These are phyloP conservation scores for Hipposideros armiger DNA, from an alignment of 2,113 vertebrate species.

Conservation along the genomic window DNA sequence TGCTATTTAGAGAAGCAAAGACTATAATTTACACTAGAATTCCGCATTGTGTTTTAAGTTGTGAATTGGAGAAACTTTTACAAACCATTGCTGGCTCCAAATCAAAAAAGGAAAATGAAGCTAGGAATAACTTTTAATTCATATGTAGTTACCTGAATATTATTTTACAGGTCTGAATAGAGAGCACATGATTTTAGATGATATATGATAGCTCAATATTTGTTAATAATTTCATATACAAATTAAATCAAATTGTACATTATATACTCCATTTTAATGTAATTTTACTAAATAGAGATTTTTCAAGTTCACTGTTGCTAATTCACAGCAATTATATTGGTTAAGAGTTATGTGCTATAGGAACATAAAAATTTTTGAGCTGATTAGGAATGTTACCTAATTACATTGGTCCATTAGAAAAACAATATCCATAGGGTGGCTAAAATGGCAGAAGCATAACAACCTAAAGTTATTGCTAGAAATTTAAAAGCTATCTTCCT, in stretches of 20 bases:
- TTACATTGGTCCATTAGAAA: conserved; percentile 38
- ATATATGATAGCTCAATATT: conserved; percentile 42
- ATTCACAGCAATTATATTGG: conserved; percentile 3
- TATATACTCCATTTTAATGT: neutral
- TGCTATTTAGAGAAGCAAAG: conserved; percentile 11
- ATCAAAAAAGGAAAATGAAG: conserved; percentile 57
- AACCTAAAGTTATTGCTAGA: neutral
- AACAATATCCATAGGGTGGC: neutral
- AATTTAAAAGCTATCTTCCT: neutral
- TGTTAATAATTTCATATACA: conserved; percentile 55
- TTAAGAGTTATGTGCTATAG: neutral
- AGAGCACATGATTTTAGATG: conserved; percentile 59
- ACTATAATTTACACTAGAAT: neutral
- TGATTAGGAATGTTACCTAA: conserved; percentile 65
- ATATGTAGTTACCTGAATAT: conserved; percentile 48
- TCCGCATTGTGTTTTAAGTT: conserved; percentile 55
- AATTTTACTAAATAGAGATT: conserved; percentile 62
- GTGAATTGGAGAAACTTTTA: conserved; percentile 51
- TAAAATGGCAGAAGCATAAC: neutral
- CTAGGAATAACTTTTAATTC: conserved; percentile 52
- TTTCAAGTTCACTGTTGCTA: conserved; percentile 38
- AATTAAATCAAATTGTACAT: conserved; percentile 56
- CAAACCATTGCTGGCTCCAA: conserved; percentile 6
- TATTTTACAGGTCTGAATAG: conserved; percentile 62
- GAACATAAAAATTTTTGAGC: neutral